Conservation (phyloP, 2,797 vertebrate species). For the Parauchenoglanis ngamensis region DNA sequence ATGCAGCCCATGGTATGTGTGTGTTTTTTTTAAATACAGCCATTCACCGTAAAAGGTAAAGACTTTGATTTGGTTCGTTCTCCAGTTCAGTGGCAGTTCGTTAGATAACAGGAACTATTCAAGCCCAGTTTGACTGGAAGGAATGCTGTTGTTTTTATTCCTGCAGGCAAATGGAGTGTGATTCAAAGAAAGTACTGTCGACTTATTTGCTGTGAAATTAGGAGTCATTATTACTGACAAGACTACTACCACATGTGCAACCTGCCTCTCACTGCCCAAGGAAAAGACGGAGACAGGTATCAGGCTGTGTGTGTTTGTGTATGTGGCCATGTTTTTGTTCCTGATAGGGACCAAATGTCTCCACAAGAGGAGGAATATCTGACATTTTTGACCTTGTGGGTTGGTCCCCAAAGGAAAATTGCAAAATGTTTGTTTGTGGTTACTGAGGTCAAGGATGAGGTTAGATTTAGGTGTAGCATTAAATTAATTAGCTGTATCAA, state of each 20-base stretch:
- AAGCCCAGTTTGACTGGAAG: constrained; percentile 59
- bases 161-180: constrained; percentile 61
- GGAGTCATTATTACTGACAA: constrained; percentile 64
- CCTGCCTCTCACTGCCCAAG: constrained; percentile 66
- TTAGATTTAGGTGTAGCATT: neutral
- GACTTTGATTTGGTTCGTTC: constrained; percentile 45
- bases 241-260: constrained; percentile 71
- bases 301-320: constrained; percentile 6
- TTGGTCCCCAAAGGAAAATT: neutral
- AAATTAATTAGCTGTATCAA: neutral
- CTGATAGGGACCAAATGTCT: neutral
- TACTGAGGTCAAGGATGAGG: neutral
- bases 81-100: constrained; percentile 60
- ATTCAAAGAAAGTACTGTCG: constrained; percentile 71
- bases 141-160: constrained; percentile 63
- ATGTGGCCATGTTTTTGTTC: constrained; percentile 6
- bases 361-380: neutral
- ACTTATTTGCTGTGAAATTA: constrained; percentile 76
- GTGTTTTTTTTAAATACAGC: constrained; percentile 28
- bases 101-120: constrained; percentile 66
- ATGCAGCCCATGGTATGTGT: constrained; percentile 37
- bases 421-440: neutral
- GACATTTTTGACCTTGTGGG: neutral
- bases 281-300: constrained; percentile 52
- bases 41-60: constrained; percentile 55